A percentile compares a stretch with the other conserved stretches of the same genome.
Evolutionary conservation across 1,140 invertebrate species (phyloP).

Genomic region (Xylocopa sonorina): DNA sequence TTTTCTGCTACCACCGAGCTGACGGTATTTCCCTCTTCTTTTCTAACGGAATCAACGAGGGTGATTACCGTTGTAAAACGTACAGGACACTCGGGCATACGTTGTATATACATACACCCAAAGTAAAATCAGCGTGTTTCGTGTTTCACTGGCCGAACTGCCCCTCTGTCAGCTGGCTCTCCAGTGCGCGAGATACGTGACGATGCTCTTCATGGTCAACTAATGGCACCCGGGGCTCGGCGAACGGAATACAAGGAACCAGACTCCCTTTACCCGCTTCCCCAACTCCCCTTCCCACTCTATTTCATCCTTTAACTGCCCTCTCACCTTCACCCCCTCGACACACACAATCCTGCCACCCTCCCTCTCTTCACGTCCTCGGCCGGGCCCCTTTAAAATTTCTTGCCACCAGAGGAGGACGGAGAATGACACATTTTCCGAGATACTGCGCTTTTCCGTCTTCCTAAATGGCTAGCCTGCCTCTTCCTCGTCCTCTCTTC

Average conservation of each 20-base stretch:
- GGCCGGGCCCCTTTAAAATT: slow-evolving; percentile 8
- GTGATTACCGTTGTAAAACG: not conserved
- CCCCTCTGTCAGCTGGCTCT: slow-evolving; percentile 5
- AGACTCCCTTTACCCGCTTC: not conserved
- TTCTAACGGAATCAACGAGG: not conserved
- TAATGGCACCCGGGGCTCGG: slow-evolving; percentile 7
- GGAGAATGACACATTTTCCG: slow-evolving; percentile 7
- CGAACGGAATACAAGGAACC: not conserved
- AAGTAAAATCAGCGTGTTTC: not conserved
- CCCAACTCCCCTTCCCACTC: not conserved
- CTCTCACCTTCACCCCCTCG: slow-evolving; percentile 32
- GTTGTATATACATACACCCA: too few relatives aligned
- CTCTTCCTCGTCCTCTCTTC: not conserved
- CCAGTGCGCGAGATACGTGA: not conserved
- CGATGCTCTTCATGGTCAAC: slow-evolving; percentile 5
- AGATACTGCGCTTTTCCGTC: not conserved
- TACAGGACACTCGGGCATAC: not conserved
- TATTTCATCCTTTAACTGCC: slow-evolving; percentile 31
- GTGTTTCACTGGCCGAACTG: slow-evolving; percentile 5
- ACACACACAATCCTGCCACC: not conserved
- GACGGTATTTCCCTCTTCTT: not conserved
- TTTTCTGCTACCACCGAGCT: not conserved
- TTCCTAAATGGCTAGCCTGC: not conserved
- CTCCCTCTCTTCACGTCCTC: not conserved
- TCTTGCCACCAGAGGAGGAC: not conserved